Base-by-base conservation (phyloP, 1,140 invertebrate species). In the Drosophila novamexicana region DNA sequence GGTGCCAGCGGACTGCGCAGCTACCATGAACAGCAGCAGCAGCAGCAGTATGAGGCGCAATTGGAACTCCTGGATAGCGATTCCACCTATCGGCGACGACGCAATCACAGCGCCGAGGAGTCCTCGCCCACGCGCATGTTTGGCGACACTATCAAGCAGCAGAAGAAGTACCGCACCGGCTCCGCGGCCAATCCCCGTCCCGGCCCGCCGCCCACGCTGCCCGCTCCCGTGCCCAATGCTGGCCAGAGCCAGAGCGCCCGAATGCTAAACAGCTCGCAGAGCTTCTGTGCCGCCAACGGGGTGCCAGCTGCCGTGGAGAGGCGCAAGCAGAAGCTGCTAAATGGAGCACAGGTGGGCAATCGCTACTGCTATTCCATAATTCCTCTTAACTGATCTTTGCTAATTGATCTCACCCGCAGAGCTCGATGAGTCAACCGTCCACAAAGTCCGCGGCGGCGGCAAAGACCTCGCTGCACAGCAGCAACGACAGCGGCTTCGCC, bases 401-500 rank as follows among this genome's bases (percentile, higher is more conserved):
- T 14, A 36, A 16, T 34, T 36, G 1, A 6, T 2, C 12, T 14
- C 50, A 9, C 1, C 7, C 7, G 6, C 47, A 86, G 82, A 79
- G 72, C 42, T 81, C 82, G 36, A 86, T 83, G 79, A 74, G 63
- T 40, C 73, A 62, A 42, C 59, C 14, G 12, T 69, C 85, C 8
- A 59, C 70, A 44, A 90, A 92, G 61, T 71, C 69, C 44, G 75
- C 77, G 14, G 78, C 81, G 10, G 94, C 95, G 36, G 95, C 95
- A 53, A 96, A 95, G 86, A 96, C 96, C 8, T 97, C 96, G 18
- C 94, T 97, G 58, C 96, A 98, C 91, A 97, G 96, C 91, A 97
- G 97, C 89, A 98, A 97, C 93, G 97, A 98, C 93, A 97, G 97
- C 80, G 97, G 97, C 29, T 97, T 98, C 90, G 97, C 96, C 83